Base-by-base conservation (phyloP, 1,140 invertebrate species). In the Polypedilum pembai region DNA sequence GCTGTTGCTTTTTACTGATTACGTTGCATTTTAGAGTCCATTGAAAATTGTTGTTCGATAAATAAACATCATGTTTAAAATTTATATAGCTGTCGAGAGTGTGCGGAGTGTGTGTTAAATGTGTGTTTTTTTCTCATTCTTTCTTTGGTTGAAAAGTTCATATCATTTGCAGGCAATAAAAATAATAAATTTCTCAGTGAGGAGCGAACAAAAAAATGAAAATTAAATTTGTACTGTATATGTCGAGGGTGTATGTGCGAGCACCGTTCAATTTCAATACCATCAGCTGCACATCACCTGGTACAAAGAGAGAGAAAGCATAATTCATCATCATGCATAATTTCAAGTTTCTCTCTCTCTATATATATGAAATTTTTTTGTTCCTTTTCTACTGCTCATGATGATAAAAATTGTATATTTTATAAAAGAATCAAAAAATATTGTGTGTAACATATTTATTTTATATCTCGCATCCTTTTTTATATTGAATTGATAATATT, bases 321-420 rank as follows among this genome's bases (percentile, higher is more conserved):
- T 69, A 69, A 69, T 69, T 69, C 65, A 69, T 69, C 65, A 69
- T 69, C 65, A 69, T 69, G 65, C 65, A 69, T 69, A 69, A 69
- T 69, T 69, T 69, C 65, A n/a, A 20, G 18, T 66, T 66, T 66
- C 18, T 12, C 18, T 66, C 18, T 18, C 18, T 66, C 18, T 20
- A 15, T n/a, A 56, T 56, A 69, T 18, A 20, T 69, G 65, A 69
- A 69, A 69, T 69, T 69, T 69, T 66, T 18, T 69, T 69, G 8
- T 69, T 69, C 65, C 17, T 69, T 7, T 69, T 18, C 65, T 69
- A 18, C 8, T 69, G 17, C 18, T 8, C n/a, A 20, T 12, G 45
- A 12, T 56, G n/a, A 15, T 12, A 56, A 56, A 56, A 56, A 56
- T 56, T 56, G 17, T 69, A 21, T 21, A 21, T 21, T 69, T 20